Conservation (phyloP, 2,888 invertebrate genomes). For the Antitype chi region DNA sequence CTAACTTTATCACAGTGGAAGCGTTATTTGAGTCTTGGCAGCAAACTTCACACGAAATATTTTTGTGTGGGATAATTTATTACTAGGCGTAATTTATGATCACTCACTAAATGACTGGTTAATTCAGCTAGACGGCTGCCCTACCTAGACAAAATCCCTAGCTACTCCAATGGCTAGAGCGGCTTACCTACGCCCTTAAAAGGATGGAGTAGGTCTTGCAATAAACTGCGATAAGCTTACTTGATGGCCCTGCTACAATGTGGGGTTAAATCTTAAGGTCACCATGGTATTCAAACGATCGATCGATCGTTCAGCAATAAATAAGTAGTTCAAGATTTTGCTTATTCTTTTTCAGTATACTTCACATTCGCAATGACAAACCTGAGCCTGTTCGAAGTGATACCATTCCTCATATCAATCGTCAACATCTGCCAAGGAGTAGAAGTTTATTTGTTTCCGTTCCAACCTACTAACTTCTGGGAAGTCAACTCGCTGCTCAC, state of each 20-base stretch:
- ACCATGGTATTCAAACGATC: not conserved
- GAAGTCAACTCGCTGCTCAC: slow-evolving; percentile 29
- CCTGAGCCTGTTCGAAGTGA: slow-evolving; percentile 44
- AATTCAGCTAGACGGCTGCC: too few relatives aligned
- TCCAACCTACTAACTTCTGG: slow-evolving; percentile 51
- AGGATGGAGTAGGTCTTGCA: not conserved
- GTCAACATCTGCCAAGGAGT: slow-evolving; percentile 43
- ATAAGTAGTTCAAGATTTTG: not conserved
- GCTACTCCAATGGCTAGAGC: too few relatives aligned
- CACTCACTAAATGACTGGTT: too few relatives aligned
- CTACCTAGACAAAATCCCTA: too few relatives aligned
- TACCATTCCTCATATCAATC: slow-evolving; percentile 44
- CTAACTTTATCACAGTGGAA: too few relatives aligned
- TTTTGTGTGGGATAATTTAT: too few relatives aligned
- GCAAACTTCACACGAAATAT: too few relatives aligned
- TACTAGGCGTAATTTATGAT: too few relatives aligned
- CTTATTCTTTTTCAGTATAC: slow-evolving; percentile 54
- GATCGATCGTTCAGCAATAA: not conserved
- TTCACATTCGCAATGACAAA: slow-evolving; percentile 49
- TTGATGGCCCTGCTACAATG: not conserved
- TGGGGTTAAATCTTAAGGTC: not conserved
- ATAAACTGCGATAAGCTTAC: not conserved
- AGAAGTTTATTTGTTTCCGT: slow-evolving; percentile 52
- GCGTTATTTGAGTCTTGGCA: too few relatives aligned
- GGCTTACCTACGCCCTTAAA: not conserved